A percentile compares a stretch with the other conserved stretches of the same genome.
Evolutionary conservation across 2,797 vertebrate genomes (phyloP).

Genomic region (Esox masquinongy): DNA sequence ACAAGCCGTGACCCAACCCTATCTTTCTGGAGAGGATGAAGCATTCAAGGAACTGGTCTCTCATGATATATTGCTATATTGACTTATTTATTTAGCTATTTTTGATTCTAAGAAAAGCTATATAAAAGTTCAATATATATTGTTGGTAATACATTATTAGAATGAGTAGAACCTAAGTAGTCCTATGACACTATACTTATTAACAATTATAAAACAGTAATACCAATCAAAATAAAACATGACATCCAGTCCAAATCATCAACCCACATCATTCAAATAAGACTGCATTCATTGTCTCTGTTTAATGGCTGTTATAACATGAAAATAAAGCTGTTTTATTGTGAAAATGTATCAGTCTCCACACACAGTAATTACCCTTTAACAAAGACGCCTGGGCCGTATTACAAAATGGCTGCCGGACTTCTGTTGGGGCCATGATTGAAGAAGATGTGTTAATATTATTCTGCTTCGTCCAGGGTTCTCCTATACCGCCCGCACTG

Average conservation of each 20-base stretch:
- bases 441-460: constrained; percentile 62
- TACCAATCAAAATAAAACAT: background rate
- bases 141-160: no score
- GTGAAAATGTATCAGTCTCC: background rate
- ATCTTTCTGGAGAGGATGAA: no score
- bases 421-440: constrained; percentile 43
- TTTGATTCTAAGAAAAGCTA: no score
- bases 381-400: constrained; percentile 49
- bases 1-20: no score
- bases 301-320: background rate
- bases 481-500: constrained; percentile 41
- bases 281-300: background rate
- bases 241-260: background rate
- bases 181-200: no score
- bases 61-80: no score
- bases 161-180: no score
- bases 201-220: no score
- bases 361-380: constrained; percentile 42
- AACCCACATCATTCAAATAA: background rate
- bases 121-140: no score
- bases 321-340: background rate
- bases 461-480: constrained; percentile 61
- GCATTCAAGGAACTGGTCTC: no score
- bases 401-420: constrained; percentile 45
- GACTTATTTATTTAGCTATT: no score